phyloP scores from a whole-genome alignment of 2,888 invertebrate genomes.

The Zeuzera pyrina region DNA sequence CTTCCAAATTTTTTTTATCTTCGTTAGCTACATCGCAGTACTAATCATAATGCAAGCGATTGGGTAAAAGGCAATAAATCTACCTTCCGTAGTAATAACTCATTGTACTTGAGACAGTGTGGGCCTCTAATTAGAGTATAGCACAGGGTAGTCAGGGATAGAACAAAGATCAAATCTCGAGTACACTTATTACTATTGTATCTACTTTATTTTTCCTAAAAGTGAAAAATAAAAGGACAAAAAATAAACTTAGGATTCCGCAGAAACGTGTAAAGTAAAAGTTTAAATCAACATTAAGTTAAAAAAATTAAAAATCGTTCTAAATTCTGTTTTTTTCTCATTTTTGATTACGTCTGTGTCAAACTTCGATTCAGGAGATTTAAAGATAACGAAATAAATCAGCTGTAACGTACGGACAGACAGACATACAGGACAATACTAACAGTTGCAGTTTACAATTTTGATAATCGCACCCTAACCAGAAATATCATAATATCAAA shows the following conservation, averaged over 20 bases:
- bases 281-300: background rate
- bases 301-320: background rate
- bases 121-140: slow-evolving; percentile 3
- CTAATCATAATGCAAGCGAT: slow-evolving; percentile 39
- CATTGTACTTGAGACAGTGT: slow-evolving; percentile 14
- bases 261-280: background rate
- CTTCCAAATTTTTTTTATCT: no score
- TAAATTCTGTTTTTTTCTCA: background rate
- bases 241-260: background rate
- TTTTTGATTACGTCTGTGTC: no score
- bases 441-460: no score
- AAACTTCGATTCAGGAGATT: no score
- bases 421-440: no score
- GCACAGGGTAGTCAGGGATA: slow-evolving; percentile 1
- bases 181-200: background rate
- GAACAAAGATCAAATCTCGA: slow-evolving; percentile 25
- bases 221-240: background rate
- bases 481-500: no score
- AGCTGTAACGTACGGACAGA: no score
- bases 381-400: no score
- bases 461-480: no score
- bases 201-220: background rate
- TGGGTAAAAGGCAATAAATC: slow-evolving; percentile 41
- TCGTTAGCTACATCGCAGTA: no score
- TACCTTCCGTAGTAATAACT: slow-evolving; percentile 22